phyloP scores from a whole-genome alignment of 2,888 invertebrate genomes.

The Epirrita christyi region DNA sequence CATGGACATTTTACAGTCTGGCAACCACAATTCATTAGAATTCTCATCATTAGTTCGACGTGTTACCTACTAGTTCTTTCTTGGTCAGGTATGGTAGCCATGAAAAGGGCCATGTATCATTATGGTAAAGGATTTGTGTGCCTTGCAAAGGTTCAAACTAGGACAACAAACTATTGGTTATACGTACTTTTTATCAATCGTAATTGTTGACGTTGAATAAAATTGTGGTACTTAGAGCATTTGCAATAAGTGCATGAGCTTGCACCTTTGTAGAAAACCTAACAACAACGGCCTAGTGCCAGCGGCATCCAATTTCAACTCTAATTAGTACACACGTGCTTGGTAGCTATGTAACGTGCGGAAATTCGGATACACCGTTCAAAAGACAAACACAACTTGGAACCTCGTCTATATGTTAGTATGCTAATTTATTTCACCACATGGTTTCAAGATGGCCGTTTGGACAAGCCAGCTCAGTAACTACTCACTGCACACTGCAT shows the following conservation, averaged over 20 bases:
- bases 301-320: slow-evolving; percentile 21
- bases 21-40: slow-evolving; percentile 16
- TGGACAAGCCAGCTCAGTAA: slow-evolving; percentile 41
- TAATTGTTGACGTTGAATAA: too few relatives aligned
- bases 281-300: slow-evolving; percentile 16
- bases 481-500: slow-evolving; percentile 40
- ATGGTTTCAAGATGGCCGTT: slow-evolving; percentile 15
- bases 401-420: slow-evolving; percentile 5
- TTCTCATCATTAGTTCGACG: background rate
- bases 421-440: slow-evolving; percentile 9
- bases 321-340: slow-evolving; percentile 24
- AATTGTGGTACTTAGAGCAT: background rate
- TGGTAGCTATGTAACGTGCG: slow-evolving; percentile 5
- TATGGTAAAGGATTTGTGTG: too few relatives aligned
- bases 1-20: slow-evolving; percentile 40
- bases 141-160: too few relatives aligned
- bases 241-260: background rate
- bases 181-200: too few relatives aligned
- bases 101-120: too few relatives aligned
- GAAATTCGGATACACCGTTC: slow-evolving; percentile 9
- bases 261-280: slow-evolving; percentile 4
- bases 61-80: too few relatives aligned
- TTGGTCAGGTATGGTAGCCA: too few relatives aligned
- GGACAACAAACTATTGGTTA: too few relatives aligned
- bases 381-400: background rate